Conservation (phyloP, 1,140 invertebrate genomes). For the Drosophila aff. region DNA sequence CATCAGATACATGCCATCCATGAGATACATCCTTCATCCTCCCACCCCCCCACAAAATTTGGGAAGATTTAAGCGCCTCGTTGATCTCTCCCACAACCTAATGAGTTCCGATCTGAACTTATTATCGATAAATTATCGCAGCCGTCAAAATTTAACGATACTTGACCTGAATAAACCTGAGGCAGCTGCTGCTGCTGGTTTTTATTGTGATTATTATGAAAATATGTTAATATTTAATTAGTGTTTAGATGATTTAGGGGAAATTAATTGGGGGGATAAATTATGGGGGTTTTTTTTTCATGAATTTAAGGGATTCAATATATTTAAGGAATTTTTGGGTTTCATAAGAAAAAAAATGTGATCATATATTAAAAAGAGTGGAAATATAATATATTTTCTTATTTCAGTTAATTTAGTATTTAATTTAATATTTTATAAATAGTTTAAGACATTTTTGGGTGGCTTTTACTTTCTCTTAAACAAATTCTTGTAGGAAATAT, state of each 20-base stretch:
- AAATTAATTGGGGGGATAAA: neutral
- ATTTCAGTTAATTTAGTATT: neutral
- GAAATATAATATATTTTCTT: neutral
- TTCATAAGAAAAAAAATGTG: neutral
- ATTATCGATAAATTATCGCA: constrained; percentile 21
- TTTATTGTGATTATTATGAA: constrained; percentile 7
- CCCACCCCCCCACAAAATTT: neutral
- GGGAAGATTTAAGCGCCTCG: neutral
- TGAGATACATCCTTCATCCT: neutral
- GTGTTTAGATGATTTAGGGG: neutral
- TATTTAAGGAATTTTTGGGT: neutral
- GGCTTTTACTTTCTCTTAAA: neutral
- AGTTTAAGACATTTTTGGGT: too few species aligned
- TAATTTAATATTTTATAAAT: neutral
- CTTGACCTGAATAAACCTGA: neutral
- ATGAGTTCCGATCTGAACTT: constrained; percentile 15
- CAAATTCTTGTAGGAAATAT: neutral
- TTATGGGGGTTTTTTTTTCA: neutral
- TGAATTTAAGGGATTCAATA: too few species aligned
- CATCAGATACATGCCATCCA: neutral
- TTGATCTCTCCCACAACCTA: neutral
- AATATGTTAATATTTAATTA: constrained; percentile 8
- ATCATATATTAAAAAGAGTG: neutral
- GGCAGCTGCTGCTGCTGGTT: neutral
- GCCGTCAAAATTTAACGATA: constrained; percentile 4